Conservation (phyloP, 23 tunicate species). For the Ciona savignyi region DNA sequence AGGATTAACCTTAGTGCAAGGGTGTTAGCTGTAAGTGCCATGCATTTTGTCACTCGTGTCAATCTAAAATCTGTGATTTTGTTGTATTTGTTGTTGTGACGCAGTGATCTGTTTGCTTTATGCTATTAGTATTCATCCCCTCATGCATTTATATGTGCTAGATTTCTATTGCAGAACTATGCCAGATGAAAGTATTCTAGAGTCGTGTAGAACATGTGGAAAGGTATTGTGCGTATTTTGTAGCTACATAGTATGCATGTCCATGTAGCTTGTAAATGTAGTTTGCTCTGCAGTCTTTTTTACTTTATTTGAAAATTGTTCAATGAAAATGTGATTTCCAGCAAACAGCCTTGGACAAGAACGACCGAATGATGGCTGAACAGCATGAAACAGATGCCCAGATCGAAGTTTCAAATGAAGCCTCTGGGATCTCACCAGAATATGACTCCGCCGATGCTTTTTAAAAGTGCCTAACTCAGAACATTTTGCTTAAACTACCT, state of each 20-base stretch:
- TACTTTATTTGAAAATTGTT: too few species aligned
- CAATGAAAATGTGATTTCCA: too few species aligned
- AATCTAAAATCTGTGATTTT: too few species aligned
- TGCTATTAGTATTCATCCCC: too few species aligned
- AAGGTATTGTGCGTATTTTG: neutral
- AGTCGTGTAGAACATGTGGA: neutral
- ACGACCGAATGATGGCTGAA: conserved; percentile 4
- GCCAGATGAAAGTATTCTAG: neutral
- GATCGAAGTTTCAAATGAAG: neutral
- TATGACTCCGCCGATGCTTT: conserved; percentile 2
- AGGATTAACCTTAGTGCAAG: conserved; percentile 37
- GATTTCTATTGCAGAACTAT: neutral
- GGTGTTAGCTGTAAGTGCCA: conserved; percentile 46
- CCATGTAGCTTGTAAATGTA: neutral
- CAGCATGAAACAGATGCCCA: neutral
- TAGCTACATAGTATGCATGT: neutral
- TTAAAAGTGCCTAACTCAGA: too few species aligned
- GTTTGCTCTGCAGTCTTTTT: too few species aligned
- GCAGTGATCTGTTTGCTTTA: neutral
- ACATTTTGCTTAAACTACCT: too few species aligned
- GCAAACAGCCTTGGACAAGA: conserved; percentile 16
- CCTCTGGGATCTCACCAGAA: conserved; percentile 1
- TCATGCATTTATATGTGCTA: neutral
- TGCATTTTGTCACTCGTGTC: too few species aligned
- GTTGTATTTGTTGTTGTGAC: neutral